phyloP scores from a whole-genome alignment of 2,888 invertebrate species.

The Brassicogethes aeneus region DNA sequence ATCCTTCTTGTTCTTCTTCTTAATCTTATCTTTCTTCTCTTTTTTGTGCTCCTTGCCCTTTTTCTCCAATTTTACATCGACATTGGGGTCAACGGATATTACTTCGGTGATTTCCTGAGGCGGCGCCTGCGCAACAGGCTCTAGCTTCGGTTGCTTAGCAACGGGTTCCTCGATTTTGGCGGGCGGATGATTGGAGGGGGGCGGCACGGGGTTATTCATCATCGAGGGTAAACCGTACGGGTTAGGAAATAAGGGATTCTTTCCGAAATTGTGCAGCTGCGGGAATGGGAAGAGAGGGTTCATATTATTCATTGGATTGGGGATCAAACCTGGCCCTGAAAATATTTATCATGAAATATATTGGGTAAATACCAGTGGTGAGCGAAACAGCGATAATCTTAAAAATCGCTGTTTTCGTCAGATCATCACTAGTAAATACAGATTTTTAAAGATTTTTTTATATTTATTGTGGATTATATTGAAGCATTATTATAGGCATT shows the following conservation, averaged over 20 bases:
- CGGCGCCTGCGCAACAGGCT: slow-evolving; percentile 5
- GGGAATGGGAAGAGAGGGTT: slow-evolving; percentile 34
- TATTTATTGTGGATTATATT: no score
- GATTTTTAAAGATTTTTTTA: no score
- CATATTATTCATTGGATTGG: slow-evolving; percentile 48
- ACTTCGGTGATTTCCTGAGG: slow-evolving; percentile 10
- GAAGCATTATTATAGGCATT: no score
- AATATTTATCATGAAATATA: no score
- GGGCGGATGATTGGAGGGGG: slow-evolving; percentile 20
- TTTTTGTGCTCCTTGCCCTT: slow-evolving; percentile 46
- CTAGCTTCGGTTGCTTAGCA: background rate
- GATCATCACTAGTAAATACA: no score
- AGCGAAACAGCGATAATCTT: no score
- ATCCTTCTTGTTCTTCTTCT: slow-evolving; percentile 55
- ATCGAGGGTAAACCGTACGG: slow-evolving; percentile 50
- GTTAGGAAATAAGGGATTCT: slow-evolving; percentile 49
- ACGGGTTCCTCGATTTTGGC: background rate
- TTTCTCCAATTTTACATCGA: slow-evolving; percentile 22
- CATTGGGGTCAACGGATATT: slow-evolving; percentile 6
- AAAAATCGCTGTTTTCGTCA: no score
- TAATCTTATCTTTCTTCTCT: slow-evolving; percentile 57
- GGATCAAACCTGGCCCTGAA: slow-evolving; percentile 53
- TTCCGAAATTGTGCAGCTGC: slow-evolving; percentile 45
- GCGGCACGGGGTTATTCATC: slow-evolving; percentile 31
- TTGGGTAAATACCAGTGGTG: no score